phyloP scores from a whole-genome alignment of 2,113 vertebrate genomes.

The Pongo abelii region DNA sequence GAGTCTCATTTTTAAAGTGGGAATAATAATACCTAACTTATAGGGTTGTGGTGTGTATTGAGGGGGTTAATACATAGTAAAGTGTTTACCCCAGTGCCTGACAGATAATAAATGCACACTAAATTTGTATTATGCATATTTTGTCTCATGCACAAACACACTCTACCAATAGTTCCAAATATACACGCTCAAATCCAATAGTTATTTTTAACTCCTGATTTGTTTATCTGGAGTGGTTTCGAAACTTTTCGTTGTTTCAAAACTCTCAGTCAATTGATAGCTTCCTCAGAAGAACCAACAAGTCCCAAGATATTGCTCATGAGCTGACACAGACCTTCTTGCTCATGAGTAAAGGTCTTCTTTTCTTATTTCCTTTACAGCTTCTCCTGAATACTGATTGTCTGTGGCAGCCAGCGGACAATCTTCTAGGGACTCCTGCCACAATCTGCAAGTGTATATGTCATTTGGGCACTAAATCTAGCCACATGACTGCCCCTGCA shows the following conservation, averaged over 20 bases:
- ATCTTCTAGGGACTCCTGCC: background rate
- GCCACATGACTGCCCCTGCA: background rate
- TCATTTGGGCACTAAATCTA: background rate
- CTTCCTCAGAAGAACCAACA: conserved; percentile 73
- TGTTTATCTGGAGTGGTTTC: conserved; percentile 57
- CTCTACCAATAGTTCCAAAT: background rate
- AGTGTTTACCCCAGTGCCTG: background rate
- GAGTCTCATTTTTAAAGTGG: background rate
- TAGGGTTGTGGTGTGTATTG: background rate
- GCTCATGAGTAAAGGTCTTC: conserved; percentile 7
- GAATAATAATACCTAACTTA: background rate
- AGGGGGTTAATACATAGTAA: background rate
- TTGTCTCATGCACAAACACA: background rate
- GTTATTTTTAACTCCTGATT: conserved; percentile 20
- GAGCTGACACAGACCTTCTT: conserved; percentile 66
- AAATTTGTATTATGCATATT: background rate
- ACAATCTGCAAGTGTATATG: background rate
- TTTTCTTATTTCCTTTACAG: background rate
- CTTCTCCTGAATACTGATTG: background rate
- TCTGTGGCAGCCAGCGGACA: background rate
- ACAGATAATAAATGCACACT: background rate
- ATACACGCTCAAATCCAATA: background rate
- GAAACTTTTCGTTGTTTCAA: conserved; percentile 71
- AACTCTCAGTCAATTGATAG: conserved; percentile 78
- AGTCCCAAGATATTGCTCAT: conserved; percentile 12